A percentile compares a stretch with the other conserved stretches of the same genome.
phyloP scores from a whole-genome alignment of 2,797 vertebrate species.

The Sebastes itinus region DNA sequence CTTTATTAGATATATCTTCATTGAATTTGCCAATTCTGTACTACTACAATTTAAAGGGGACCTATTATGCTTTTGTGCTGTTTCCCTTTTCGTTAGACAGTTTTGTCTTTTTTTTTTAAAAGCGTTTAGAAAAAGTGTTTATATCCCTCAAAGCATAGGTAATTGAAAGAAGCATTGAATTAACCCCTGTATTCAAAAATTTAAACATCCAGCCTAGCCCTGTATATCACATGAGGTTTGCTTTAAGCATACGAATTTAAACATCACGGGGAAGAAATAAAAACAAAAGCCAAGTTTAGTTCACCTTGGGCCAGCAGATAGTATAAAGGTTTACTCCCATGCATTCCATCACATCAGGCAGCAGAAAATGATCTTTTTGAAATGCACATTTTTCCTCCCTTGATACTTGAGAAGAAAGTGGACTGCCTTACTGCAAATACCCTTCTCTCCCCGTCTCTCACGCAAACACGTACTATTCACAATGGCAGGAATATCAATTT shows the following conservation, averaged over 20 bases:
- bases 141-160: background rate
- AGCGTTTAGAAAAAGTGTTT: background rate
- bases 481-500: conserved; percentile 69
- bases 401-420: conserved; percentile 38
- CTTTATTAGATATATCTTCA: background rate
- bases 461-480: conserved; percentile 47
- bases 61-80: no score
- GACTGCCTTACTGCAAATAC: conserved; percentile 47
- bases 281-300: background rate
- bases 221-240: background rate
- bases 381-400: conserved; percentile 45
- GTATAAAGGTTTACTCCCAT: conserved; percentile 15
- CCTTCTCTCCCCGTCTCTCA: conserved; percentile 19
- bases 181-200: background rate
- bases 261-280: background rate
- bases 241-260: background rate
- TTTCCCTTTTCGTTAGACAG: no score
- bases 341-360: conserved; percentile 10
- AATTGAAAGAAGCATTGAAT: background rate
- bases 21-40: background rate
- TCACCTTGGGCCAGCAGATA: conserved; percentile 23
- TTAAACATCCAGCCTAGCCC: background rate
- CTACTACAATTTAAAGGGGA: background rate
- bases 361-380: conserved; percentile 50
- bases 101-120: background rate